phyloP scores from a whole-genome alignment of 2,888 invertebrate genomes.

The Heliconius erato region DNA sequence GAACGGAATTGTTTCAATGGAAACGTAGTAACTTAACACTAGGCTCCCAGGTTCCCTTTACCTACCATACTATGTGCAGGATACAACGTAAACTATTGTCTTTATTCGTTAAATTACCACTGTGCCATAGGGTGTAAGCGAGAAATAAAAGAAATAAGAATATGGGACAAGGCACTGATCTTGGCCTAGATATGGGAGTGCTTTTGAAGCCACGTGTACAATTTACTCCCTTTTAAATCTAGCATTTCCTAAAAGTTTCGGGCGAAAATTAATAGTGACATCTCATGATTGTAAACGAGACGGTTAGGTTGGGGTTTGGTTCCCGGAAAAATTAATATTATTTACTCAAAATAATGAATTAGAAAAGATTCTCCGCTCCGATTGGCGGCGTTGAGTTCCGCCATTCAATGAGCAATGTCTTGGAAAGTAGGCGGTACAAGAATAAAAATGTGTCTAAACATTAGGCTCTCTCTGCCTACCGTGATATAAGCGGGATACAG shows the following conservation, averaged over 20 bases:
- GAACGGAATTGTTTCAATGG: no score
- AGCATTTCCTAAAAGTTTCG: constrained; percentile 4
- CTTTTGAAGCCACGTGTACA: constrained; percentile 25
- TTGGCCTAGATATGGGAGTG: constrained; percentile 36
- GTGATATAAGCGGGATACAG: background rate
- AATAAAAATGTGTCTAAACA: background rate
- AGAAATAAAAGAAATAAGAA: constrained; percentile 22
- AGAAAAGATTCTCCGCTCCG: background rate
- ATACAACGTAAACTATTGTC: no score
- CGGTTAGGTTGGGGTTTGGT: background rate
- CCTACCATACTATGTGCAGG: no score
- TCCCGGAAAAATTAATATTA: background rate
- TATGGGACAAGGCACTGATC: constrained; percentile 34
- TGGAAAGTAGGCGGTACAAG: no score
- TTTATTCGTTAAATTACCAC: background rate
- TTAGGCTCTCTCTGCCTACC: background rate
- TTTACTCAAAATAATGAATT: background rate
- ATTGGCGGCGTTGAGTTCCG: background rate
- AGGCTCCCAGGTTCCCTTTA: no score
- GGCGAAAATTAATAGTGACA: background rate
- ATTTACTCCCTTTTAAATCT: constrained; percentile 5
- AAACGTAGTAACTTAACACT: no score
- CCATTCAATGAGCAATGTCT: no score
- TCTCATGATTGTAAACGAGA: background rate
- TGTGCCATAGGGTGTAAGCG: background rate